Conservation (phyloP, 1,140 invertebrate species). For the Metaphire vulgaris region DNA sequence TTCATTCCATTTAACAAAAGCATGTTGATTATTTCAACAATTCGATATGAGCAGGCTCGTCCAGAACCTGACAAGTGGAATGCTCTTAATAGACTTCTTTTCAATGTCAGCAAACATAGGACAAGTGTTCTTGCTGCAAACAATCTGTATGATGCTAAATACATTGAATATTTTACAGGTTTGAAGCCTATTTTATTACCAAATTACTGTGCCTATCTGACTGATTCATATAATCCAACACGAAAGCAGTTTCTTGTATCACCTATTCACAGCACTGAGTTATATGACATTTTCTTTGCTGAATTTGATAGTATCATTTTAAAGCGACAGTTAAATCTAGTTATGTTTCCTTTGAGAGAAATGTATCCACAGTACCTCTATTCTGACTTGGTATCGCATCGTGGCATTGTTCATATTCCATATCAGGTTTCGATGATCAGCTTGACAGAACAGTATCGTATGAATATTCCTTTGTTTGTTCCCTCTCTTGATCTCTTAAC, state of each 20-base stretch:
- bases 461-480: constrained; percentile 32
- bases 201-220: constrained; percentile 27
- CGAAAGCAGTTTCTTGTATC: constrained; percentile 29
- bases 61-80: constrained; percentile 28
- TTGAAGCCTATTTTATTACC: constrained; percentile 23
- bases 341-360: constrained; percentile 27
- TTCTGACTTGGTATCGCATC: constrained; percentile 25
- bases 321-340: constrained; percentile 17
- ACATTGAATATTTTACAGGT: constrained; percentile 31
- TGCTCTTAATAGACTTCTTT: constrained; percentile 27
- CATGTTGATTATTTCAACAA: constrained; percentile 26
- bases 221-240: constrained; percentile 17
- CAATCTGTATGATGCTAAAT: constrained; percentile 31
- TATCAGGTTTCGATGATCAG: constrained; percentile 31
- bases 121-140: constrained; percentile 26
- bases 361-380: constrained; percentile 32
- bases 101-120: constrained; percentile 11
- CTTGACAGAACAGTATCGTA: constrained; percentile 30
- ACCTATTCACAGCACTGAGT: constrained; percentile 26
- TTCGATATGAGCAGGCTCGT: constrained; percentile 29
- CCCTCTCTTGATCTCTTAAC: constrained; percentile 26
- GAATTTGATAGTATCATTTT: constrained; percentile 28
- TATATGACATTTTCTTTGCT: constrained; percentile 28
- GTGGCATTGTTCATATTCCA: constrained; percentile 28
- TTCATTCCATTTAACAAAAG: constrained; percentile 27